phyloP scores from a whole-genome alignment of 2,113 vertebrate species.

The Pipa parva region DNA sequence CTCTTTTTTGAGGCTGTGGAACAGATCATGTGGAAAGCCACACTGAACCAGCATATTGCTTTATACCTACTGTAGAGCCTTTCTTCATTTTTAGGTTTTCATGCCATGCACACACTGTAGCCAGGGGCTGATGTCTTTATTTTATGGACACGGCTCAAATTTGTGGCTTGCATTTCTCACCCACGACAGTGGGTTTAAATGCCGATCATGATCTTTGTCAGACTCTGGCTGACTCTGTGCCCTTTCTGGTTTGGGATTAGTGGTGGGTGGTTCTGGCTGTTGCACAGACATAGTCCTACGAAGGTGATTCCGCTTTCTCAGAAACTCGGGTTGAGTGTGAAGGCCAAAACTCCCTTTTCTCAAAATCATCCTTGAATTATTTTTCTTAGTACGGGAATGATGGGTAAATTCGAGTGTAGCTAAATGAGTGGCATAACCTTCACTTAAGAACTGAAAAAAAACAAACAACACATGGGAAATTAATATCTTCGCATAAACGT shows the following conservation, averaged over 20 bases:
- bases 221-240: conserved; percentile 96
- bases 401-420: conserved; percentile 85
- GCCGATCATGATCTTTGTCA: conserved; percentile 83
- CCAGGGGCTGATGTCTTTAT: conserved; percentile 15
- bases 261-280: conserved; percentile 84
- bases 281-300: conserved; percentile 94
- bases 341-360: conserved; percentile 93
- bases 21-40: conserved; percentile 18
- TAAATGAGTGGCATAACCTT: conserved; percentile 91
- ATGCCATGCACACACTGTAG: conserved; percentile 22
- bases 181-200: conserved; percentile 70
- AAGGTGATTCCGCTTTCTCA: conserved; percentile 91
- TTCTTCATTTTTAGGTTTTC: conserved; percentile 2
- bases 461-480: no score
- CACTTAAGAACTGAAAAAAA: conserved; percentile 81
- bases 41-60: conserved; percentile 37
- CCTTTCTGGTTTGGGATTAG: conserved; percentile 88
- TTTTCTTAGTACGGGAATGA: conserved; percentile 88
- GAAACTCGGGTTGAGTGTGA: conserved; percentile 88
- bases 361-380: conserved; percentile 84
- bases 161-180: conserved; percentile 75
- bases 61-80: conserved; percentile 14
- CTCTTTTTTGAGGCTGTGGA: neutral
- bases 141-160: conserved; percentile 72
- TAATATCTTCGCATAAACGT: no score